Base-by-base conservation (phyloP, 2,888 invertebrate genomes). In the Liposcelis brunnea region DNA sequence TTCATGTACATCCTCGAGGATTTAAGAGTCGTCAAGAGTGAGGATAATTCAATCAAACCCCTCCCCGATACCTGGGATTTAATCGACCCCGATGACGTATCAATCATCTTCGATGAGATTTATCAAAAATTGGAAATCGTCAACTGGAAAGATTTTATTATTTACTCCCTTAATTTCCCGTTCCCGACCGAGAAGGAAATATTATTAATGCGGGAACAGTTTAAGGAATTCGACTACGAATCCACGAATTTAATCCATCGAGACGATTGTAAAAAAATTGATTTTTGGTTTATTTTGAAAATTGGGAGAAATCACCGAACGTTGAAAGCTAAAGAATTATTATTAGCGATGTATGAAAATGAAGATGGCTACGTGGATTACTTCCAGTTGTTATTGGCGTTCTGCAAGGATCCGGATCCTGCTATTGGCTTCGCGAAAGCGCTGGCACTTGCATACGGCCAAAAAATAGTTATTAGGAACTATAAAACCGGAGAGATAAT, bases 81-180 rank as follows among this genome's bases (percentile, higher is more conserved):
- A 8, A 26, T 26, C 26, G 4, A 4, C 5, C 26, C 26, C 26
- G 26, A 26, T 26, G 26, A 26, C 26, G 8, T 26, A 4, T 6
- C 4, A 4, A 26, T 8, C 26, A 26, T 26, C 8, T 62, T 71
- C 0, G 56, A 55, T 43, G 51, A 58, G 31, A 48, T 75, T 12
- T 77, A 70, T 55, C 74, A 72, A 1, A 64, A 68, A 34, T 63
- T 65, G 1, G 67, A 67, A 8, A 70, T 68, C 50, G 55, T 77
- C 11, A 71, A 75, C 53, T 77, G 77, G 77, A 69, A 70, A 53
- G 75, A 77, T 57, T 77, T 77, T 53, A 60, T 77, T 11, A 62
- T 77, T 50, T 70, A 69, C 53, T 72, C 71, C 54, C 55, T 75
- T 32, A 65, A 70, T 52, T 55, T 76, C 11, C 59, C 62, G 36